These are phyloP conservation scores for Propithecus deckenii DNA, from an alignment of 2,797 vertebrate species.

Conservation along the genomic window DNA sequence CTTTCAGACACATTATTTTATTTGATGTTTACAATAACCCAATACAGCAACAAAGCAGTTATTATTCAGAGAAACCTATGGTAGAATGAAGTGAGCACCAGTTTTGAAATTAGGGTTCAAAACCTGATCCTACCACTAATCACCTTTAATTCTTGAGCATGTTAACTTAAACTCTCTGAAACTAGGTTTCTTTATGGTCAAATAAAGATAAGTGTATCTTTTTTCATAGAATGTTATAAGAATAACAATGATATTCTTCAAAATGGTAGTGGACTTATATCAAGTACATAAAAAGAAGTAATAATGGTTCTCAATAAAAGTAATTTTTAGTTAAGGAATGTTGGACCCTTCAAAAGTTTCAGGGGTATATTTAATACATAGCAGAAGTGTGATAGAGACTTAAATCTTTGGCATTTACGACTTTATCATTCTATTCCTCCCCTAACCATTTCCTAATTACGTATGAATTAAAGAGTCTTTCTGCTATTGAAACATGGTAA, in stretches of 20 bases:
- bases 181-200: background rate
- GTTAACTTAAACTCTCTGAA: conserved; percentile 12
- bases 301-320: background rate
- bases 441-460: background rate
- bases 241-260: background rate
- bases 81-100: background rate
- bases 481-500: background rate
- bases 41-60: background rate
- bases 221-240: background rate
- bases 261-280: background rate
- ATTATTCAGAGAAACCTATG: background rate
- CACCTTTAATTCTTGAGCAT: background rate
- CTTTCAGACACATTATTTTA: background rate
- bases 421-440: background rate
- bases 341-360: background rate
- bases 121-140: background rate
- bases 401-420: background rate
- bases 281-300: background rate
- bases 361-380: background rate
- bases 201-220: background rate
- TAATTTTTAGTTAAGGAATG: background rate
- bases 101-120: background rate
- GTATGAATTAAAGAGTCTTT: background rate
- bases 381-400: background rate
- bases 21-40: background rate